These are phyloP conservation scores for Drosophila fungiperda DNA, from an alignment of 2,888 invertebrate species.

Conservation along the genomic window DNA sequence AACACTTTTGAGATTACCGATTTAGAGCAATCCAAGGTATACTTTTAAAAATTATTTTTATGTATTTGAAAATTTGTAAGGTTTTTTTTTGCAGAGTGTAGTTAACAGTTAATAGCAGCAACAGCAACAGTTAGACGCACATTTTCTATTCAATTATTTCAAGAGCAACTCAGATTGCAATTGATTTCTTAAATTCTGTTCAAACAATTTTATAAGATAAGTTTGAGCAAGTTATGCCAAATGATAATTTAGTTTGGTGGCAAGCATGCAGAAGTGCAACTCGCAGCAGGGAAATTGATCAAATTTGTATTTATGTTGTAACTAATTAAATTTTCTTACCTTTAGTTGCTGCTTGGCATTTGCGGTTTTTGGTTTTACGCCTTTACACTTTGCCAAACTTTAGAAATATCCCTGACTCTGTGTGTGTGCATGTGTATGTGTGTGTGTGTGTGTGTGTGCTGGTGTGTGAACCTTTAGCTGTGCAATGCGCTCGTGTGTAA, in stretches of 20 bases:
- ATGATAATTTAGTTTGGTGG: background rate
- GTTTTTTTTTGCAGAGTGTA: background rate
- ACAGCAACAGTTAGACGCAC: conserved; percentile 48
- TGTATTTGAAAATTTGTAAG: too few relatives aligned
- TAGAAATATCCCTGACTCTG: background rate
- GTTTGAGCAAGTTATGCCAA: background rate
- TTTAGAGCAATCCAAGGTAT: too few relatives aligned
- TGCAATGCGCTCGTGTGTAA: conserved; percentile 39
- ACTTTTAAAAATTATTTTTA: too few relatives aligned
- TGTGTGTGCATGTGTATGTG: background rate
- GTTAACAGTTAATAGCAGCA: conserved; percentile 18
- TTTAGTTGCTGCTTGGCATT: conserved; percentile 7
- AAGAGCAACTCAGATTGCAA: conserved; percentile 36
- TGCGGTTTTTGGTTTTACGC: conserved; percentile 31
- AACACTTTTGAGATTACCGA: too few relatives aligned
- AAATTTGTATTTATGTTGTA: background rate
- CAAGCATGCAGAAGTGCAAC: background rate
- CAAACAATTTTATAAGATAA: background rate
- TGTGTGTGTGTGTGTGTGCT: background rate
- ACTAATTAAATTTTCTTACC: conserved; percentile 7
- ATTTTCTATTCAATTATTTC: conserved; percentile 1
- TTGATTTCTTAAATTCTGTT: conserved; percentile 8
- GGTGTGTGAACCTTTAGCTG: conserved; percentile 1
- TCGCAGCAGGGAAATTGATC: background rate
- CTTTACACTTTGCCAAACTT: conserved; percentile 40